A percentile compares a stretch with the other conserved stretches of the same genome.
phyloP scores from a whole-genome alignment of 2,888 invertebrate genomes.

The Macaria liturata region DNA sequence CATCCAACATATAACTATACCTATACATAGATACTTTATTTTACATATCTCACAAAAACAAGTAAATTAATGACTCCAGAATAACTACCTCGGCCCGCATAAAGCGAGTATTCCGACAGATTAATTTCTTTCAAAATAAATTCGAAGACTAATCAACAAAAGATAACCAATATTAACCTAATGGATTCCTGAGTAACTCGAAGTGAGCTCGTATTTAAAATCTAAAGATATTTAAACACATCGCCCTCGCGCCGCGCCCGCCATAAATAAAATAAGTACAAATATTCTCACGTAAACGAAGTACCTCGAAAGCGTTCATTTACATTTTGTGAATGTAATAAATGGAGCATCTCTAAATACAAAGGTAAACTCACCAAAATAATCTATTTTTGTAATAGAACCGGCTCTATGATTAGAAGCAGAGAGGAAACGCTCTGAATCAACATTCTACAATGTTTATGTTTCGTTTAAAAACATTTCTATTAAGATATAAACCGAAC shows the following conservation, averaged over 20 bases:
- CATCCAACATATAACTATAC: no score
- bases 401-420: slow-evolving; percentile 50
- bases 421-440: slow-evolving; percentile 46
- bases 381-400: slow-evolving; percentile 57
- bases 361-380: slow-evolving; percentile 68
- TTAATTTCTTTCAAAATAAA: slow-evolving; percentile 56
- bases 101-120: slow-evolving; percentile 47
- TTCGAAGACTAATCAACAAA: slow-evolving; percentile 53
- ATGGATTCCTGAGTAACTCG: slow-evolving; percentile 72
- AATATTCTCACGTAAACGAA: slow-evolving; percentile 82
- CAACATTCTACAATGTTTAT: slow-evolving; percentile 42
- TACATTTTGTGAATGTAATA: slow-evolving; percentile 80
- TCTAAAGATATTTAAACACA: slow-evolving; percentile 80
- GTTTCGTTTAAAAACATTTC: slow-evolving; percentile 27
- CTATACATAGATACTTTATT: no score
- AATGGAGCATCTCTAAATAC: slow-evolving; percentile 78
- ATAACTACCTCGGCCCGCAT: slow-evolving; percentile 27
- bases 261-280: slow-evolving; percentile 83
- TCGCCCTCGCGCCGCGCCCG: slow-evolving; percentile 71
- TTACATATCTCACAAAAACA: slow-evolving; percentile 3
- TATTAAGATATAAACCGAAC: slow-evolving; percentile 20
- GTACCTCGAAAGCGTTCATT: slow-evolving; percentile 79
- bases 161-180: slow-evolving; percentile 74
- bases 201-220: slow-evolving; percentile 74
- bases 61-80: slow-evolving; percentile 20